A percentile compares a stretch with the other conserved stretches of the same genome.
Evolutionary conservation across 2,113 vertebrate genomes (phyloP).

Genomic region (Brienomyrus longianalis): DNA sequence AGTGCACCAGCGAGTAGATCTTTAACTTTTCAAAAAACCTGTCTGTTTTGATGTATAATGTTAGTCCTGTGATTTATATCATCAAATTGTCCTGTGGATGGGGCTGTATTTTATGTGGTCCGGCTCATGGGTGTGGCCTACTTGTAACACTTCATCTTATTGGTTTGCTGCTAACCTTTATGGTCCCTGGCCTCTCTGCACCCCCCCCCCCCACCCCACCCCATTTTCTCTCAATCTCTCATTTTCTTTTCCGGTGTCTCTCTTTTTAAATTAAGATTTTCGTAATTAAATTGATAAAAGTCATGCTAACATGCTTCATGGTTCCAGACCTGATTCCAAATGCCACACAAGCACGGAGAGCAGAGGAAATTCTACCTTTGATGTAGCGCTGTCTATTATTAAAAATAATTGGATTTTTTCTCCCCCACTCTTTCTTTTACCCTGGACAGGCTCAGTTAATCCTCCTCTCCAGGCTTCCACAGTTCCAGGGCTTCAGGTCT

Average conservation of each 20-base stretch:
- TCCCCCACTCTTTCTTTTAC: constrained; percentile 38
- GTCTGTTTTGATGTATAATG: not conserved
- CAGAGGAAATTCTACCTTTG: constrained; percentile 62
- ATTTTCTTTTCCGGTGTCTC: constrained; percentile 8
- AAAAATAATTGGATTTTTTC: constrained; percentile 60
- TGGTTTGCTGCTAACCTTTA: not conserved
- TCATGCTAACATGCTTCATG: constrained; percentile 57
- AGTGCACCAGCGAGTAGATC: not conserved
- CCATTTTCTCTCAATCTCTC: constrained; percentile 19
- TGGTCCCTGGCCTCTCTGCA: not conserved
- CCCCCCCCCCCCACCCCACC: not conserved
- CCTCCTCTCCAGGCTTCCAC: constrained; percentile 29
- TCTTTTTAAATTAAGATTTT: constrained; percentile 58
- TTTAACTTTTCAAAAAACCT: not conserved
- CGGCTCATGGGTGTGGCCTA: not conserved
- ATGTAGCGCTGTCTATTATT: constrained; percentile 64
- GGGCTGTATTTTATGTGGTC: no score
- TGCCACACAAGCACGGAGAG: constrained; percentile 48
- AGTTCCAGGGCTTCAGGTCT: not conserved
- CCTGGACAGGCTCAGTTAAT: constrained; percentile 54
- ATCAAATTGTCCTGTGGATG: not conserved
- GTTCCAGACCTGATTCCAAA: constrained; percentile 58
- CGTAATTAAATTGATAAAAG: constrained; percentile 71
- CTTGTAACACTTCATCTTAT: not conserved
- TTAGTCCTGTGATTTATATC: not conserved